Conservation (phyloP, 2,797 vertebrate species). For the Sebastes taczanowskii region DNA sequence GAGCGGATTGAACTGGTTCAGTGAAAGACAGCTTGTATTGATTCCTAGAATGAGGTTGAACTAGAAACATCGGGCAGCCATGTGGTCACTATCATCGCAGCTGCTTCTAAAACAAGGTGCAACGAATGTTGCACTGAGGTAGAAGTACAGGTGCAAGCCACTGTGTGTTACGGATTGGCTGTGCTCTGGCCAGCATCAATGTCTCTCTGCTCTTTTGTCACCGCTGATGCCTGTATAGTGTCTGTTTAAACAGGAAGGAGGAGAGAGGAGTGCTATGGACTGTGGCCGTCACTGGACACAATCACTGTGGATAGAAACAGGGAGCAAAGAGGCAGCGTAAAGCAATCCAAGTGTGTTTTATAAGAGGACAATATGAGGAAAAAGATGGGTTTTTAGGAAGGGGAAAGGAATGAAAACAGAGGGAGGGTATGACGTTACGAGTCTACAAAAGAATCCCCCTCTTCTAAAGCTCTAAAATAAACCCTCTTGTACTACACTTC, state of each 20-base stretch:
- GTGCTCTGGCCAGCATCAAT: constrained; percentile 22
- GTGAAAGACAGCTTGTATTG: constrained; percentile 35
- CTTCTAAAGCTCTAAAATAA: constrained; percentile 43
- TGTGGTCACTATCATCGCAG: constrained; percentile 25
- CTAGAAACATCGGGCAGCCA: constrained; percentile 26
- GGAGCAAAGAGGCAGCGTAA: background rate
- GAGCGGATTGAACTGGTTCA: constrained; percentile 28
- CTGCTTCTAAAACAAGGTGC: constrained; percentile 5
- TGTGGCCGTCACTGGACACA: background rate
- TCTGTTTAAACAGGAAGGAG: constrained; percentile 42
- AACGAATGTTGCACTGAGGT: background rate
- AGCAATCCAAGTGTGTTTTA: background rate
- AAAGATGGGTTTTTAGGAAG: background rate
- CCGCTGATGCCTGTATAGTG: constrained; percentile 11
- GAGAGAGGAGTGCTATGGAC: background rate
- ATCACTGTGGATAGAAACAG: background rate
- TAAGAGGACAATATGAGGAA: background rate
- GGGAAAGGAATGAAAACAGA: background rate
- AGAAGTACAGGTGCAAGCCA: constrained; percentile 11
- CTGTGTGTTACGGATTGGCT: constrained; percentile 17
- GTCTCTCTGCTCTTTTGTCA: constrained; percentile 50
- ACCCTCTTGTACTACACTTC: constrained; percentile 21
- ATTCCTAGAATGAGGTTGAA: constrained; percentile 41
- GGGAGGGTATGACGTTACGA: constrained; percentile 28
- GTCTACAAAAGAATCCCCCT: constrained; percentile 31